Conservation (phyloP, 1,140 invertebrate species). For the Drosophila serrata region DNA sequence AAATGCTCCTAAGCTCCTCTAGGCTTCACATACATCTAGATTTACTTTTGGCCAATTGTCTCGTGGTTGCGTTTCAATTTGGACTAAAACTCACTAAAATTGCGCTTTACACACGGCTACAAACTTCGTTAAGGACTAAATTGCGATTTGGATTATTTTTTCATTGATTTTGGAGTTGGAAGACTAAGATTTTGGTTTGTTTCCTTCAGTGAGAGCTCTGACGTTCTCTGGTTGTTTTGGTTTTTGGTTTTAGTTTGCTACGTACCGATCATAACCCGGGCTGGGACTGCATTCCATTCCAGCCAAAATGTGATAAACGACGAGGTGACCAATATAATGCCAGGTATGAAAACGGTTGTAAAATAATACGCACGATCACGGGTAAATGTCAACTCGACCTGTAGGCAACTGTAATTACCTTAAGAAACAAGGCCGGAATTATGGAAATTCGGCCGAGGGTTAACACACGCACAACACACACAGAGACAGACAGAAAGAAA, state of each 20-base stretch:
- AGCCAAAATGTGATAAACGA: constrained; percentile 96
- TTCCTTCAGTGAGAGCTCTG: constrained; percentile 17
- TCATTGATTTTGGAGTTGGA: constrained; percentile 52
- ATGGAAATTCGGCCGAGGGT: constrained; percentile 49
- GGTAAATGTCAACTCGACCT: constrained; percentile 96
- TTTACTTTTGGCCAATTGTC: constrained; percentile 38
- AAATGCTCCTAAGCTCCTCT: constrained; percentile 48
- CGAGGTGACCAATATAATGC: constrained; percentile 97
- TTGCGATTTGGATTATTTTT: constrained; percentile 30
- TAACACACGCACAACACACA: constrained; percentile 59
- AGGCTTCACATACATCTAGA: constrained; percentile 5
- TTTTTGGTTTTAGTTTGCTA: constrained; percentile 54
- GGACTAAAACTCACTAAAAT: constrained; percentile 38
- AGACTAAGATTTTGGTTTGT: constrained; percentile 47
- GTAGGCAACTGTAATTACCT: constrained; percentile 98
- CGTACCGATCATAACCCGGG: constrained; percentile 96
- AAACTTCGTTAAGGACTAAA: constrained; percentile 38
- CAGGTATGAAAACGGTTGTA: constrained; percentile 97
- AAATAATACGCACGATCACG: constrained; percentile 98
- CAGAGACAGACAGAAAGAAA: constrained; percentile 46
- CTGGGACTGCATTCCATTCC: constrained; percentile 98
- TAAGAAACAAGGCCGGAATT: constrained; percentile 83
- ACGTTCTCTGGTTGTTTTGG: constrained; percentile 26
- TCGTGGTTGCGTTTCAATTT: constrained; percentile 50
- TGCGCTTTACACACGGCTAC: constrained; percentile 17